Conservation (phyloP, 2,113 vertebrate genomes). For the Dissostichus mawsoni region DNA sequence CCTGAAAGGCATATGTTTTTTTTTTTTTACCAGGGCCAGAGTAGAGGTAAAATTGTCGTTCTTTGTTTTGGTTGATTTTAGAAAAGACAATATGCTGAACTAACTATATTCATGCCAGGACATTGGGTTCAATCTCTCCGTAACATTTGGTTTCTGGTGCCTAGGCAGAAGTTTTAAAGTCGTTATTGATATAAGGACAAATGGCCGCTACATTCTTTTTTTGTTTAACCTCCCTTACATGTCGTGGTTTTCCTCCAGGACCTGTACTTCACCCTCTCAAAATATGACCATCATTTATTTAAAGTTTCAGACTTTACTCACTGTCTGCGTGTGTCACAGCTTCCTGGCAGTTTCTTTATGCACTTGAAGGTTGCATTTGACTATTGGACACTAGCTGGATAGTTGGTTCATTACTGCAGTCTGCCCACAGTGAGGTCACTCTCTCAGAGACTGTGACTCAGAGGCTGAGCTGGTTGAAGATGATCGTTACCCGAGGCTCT, state of each 20-base stretch:
- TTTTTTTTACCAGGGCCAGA: too few species aligned
- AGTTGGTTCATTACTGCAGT: constrained; percentile 28
- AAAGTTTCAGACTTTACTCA: constrained; percentile 53
- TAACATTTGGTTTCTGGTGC: too few species aligned
- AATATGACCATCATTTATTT: constrained; percentile 26
- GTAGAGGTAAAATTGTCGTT: too few species aligned
- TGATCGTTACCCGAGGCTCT: constrained; percentile 47
- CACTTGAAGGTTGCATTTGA: constrained; percentile 51
- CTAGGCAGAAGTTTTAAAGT: too few species aligned
- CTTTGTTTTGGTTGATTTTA: too few species aligned
- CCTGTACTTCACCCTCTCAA: constrained; percentile 3
- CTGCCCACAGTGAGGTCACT: constrained; percentile 52
- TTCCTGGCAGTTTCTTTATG: constrained; percentile 12
- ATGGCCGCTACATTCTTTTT: too few species aligned
- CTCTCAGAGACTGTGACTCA: constrained; percentile 62
- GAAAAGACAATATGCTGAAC: too few species aligned
- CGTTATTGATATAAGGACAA: too few species aligned
- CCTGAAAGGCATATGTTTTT: too few species aligned
- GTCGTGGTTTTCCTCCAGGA: neutral
- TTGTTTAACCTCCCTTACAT: too few species aligned
- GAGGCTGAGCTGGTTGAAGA: constrained; percentile 58
- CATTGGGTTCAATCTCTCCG: too few species aligned
- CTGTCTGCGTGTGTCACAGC: constrained; percentile 36
- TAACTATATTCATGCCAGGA: too few species aligned
- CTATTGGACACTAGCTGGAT: constrained; percentile 33